These are phyloP conservation scores for Enteromius radiatus DNA, from an alignment of 2,797 vertebrate genomes.

Conservation along the genomic window DNA sequence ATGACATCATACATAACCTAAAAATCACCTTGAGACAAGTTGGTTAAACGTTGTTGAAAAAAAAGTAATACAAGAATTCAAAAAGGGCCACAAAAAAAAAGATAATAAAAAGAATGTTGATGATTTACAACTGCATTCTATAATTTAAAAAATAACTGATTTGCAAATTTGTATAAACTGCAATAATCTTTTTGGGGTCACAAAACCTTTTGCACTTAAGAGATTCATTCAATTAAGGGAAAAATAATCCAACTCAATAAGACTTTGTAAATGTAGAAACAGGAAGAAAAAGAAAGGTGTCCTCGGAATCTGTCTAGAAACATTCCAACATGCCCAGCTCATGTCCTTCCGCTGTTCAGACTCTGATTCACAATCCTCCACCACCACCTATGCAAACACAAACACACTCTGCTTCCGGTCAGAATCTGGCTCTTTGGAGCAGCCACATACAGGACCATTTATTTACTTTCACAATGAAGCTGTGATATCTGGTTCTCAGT, in stretches of 20 bases:
- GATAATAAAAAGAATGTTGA: neutral
- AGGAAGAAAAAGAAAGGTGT: conserved; percentile 70
- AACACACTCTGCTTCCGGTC: conserved; percentile 29
- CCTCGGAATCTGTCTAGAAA: conserved; percentile 61
- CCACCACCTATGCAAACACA: conserved; percentile 28
- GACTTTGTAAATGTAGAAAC: conserved; percentile 44
- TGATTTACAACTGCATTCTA: neutral
- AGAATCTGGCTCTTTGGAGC: conserved; percentile 20
- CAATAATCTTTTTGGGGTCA: neutral
- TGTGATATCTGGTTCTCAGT: neutral
- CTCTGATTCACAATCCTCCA: conserved; percentile 40
- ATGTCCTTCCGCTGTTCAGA: conserved; percentile 63
- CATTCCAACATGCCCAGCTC: conserved; percentile 74
- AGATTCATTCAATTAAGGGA: neutral
- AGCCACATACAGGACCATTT: neutral
- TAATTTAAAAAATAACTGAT: neutral
- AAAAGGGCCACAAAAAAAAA: neutral
- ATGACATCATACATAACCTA: neutral
- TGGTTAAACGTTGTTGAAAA: neutral
- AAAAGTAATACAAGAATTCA: neutral
- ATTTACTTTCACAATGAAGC: conserved; percentile 15
- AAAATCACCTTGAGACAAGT: neutral
- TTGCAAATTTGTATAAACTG: neutral
- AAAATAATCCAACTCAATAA: conserved; percentile 15
- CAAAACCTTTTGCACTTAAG: neutral